Conservation (phyloP, 1,140 invertebrate species). For the Halyomorpha halys region DNA sequence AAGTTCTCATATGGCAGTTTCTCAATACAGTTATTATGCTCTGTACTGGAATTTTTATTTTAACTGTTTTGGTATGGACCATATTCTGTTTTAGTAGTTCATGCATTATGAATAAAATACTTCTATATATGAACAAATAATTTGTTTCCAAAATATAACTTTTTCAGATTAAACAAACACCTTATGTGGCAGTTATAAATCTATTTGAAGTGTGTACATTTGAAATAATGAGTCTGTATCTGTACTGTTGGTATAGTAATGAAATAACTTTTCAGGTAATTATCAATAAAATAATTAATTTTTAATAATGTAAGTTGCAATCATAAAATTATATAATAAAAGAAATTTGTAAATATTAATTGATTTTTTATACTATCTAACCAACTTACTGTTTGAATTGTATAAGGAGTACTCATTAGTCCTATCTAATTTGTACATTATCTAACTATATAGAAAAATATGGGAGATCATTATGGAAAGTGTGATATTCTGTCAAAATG, state of each 20-base stretch:
- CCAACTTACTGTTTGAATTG: no score
- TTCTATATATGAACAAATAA: neutral
- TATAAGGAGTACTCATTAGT: no score
- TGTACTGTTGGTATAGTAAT: conserved; percentile 10
- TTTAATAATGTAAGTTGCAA: no score
- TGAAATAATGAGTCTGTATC: neutral
- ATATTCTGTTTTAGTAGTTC: neutral
- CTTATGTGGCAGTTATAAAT: neutral
- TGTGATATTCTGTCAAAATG: no score
- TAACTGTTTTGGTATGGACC: neutral
- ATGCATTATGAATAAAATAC: neutral
- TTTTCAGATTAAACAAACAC: neutral
- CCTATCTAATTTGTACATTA: no score
- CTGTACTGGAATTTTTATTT: neutral
- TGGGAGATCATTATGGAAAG: no score
- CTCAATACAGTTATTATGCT: conserved; percentile 1
- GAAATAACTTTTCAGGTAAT: conserved; percentile 12
- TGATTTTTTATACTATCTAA: no score
- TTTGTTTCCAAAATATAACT: no score
- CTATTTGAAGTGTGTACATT: neutral
- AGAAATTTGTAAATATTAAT: no score
- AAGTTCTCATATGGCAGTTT: neutral
- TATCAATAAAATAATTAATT: no score
- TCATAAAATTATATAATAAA: no score
- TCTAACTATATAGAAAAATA: no score